Evolutionary conservation across 2,113 vertebrate species (phyloP).

Genomic region (Pandion haliaetus): DNA sequence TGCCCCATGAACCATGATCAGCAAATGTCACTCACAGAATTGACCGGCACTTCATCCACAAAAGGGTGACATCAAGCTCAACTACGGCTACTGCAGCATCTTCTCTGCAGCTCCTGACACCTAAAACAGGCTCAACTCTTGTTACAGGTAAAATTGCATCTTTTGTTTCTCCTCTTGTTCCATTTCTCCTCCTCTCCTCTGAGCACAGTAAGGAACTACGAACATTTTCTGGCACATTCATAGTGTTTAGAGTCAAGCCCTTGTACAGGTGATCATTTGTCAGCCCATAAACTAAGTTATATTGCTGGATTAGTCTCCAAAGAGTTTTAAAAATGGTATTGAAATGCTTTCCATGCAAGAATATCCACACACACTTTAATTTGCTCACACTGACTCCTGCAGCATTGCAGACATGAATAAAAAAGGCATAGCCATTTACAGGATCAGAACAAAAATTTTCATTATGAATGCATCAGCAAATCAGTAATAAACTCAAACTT

Average conservation of each 20-base stretch:
- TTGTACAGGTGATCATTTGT: background rate
- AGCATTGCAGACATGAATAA: background rate
- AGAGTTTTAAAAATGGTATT: background rate
- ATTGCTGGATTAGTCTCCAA: background rate
- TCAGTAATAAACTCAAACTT: background rate
- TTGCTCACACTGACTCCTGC: background rate
- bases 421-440: background rate
- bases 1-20: background rate
- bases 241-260: background rate
- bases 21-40: rapidly evolving
- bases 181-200: background rate
- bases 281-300: background rate
- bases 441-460: background rate
- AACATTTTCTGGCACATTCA: background rate
- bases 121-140: background rate
- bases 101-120: background rate
- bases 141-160: background rate
- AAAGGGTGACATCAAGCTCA: background rate
- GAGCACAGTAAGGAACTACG: background rate
- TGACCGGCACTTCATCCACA: rapidly evolving
- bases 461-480: background rate
- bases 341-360: background rate
- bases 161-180: background rate
- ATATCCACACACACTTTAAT: background rate
- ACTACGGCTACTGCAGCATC: background rate